phyloP scores from a whole-genome alignment of 2,113 vertebrate species.

The Microcebus jonahi region DNA sequence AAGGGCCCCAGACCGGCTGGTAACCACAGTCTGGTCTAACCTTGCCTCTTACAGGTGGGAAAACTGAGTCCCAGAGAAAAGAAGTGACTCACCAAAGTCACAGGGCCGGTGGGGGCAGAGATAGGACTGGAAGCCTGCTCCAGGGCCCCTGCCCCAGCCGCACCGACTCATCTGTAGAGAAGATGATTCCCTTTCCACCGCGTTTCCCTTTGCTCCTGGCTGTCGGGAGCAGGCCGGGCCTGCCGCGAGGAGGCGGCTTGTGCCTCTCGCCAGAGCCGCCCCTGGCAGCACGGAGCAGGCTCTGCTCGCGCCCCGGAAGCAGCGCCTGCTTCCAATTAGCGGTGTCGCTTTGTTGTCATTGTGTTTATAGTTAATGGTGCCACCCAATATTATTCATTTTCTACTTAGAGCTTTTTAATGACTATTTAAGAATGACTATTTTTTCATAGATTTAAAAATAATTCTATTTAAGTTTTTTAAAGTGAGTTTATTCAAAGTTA shows the following conservation, averaged over 20 bases:
- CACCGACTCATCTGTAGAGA: background rate
- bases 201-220: background rate
- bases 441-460: conserved; percentile 51
- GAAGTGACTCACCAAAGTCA: background rate
- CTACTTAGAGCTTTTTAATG: conserved; percentile 64
- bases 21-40: background rate
- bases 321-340: conserved; percentile 46
- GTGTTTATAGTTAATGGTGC: conserved; percentile 42
- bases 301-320: background rate
- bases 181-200: background rate
- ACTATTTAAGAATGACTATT: conserved; percentile 46
- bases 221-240: background rate
- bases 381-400: conserved; percentile 58
- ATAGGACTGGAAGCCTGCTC: no score
- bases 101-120: background rate
- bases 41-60: background rate
- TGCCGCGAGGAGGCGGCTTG: no score
- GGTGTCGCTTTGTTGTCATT: conserved; percentile 30
- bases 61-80: background rate
- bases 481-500: background rate
- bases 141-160: no score
- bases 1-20: background rate
- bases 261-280: background rate
- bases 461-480: conserved; percentile 27
- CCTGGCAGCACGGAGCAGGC: background rate